phyloP scores from a whole-genome alignment of 2,113 vertebrate genomes.

The Clupea harengus region DNA sequence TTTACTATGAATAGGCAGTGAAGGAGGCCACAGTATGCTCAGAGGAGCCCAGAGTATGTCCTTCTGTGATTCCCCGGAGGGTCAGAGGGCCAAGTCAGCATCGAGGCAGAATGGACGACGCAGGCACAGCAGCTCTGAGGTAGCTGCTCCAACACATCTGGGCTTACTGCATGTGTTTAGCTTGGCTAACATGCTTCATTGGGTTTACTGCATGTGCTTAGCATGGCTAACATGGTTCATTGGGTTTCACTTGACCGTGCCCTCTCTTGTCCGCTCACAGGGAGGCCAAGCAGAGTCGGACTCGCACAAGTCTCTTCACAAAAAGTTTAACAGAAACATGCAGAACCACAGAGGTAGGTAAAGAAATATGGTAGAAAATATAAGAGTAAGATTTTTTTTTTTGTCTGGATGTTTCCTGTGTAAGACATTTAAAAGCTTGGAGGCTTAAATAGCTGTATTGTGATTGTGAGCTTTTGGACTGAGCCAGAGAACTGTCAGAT shows the following conservation, averaged over 20 bases:
- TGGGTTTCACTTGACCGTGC: not conserved
- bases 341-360: conserved; percentile 54
- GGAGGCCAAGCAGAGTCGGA: conserved; percentile 55
- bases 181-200: not conserved
- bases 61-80: conserved; percentile 72
- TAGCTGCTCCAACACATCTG: conserved; percentile 40
- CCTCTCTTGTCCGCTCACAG: conserved; percentile 42
- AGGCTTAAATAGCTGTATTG: not conserved
- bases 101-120: conserved; percentile 48
- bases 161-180: conserved; percentile 22
- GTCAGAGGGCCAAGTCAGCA: conserved; percentile 65
- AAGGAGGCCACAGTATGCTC: conserved; percentile 62
- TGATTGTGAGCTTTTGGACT: not conserved
- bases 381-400: too few relatives aligned
- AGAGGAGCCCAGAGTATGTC: conserved; percentile 61
- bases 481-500: not conserved
- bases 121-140: conserved; percentile 78
- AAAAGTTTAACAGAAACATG: conserved; percentile 42
- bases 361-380: not conserved
- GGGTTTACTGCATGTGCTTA: not conserved
- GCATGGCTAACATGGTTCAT: not conserved
- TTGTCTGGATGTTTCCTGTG: not conserved
- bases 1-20: conserved; percentile 66
- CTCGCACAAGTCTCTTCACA: conserved; percentile 37
- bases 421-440: not conserved